These are phyloP conservation scores for Oedothorax gibbosus DNA, from an alignment of 1,140 invertebrate species.

Conservation along the genomic window DNA sequence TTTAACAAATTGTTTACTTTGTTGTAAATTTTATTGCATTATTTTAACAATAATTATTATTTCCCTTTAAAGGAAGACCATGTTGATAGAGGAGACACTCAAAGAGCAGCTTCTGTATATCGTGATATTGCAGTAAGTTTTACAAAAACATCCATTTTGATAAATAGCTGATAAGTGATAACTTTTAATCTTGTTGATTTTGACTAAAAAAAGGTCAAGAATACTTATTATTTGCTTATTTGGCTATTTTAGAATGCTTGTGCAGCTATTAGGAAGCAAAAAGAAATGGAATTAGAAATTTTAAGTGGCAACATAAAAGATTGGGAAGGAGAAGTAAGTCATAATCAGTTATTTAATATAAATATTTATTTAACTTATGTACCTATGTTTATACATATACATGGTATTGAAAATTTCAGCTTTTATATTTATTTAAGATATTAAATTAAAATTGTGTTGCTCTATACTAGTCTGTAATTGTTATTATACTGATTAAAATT, in stretches of 20 bases:
- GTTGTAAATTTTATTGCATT: not conserved
- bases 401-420: too few relatives aligned
- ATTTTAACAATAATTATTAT: not conserved
- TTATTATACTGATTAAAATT: too few relatives aligned
- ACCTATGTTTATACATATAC: too few relatives aligned
- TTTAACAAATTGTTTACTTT: not conserved
- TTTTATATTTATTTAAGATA: too few relatives aligned
- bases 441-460: too few relatives aligned
- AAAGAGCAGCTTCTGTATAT: conserved; percentile 92
- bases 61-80: conserved; percentile 79
- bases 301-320: conserved; percentile 90
- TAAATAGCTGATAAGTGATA: not conserved
- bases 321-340: conserved; percentile 88
- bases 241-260: conserved; percentile 78
- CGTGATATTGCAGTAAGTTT: conserved; percentile 90
- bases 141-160: not conserved
- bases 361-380: not conserved
- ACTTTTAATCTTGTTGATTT: conserved; percentile 9
- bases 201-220: not conserved
- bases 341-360: conserved; percentile 26
- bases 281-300: conserved; percentile 95
- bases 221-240: not conserved
- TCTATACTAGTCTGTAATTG: too few relatives aligned
- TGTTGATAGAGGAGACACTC: conserved; percentile 94
- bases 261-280: conserved; percentile 87